Percentiles rank a stretch among this genome's conserved stretches.
phyloP scores from a whole-genome alignment of 2,113 vertebrate genomes.

The Balaeniceps rex region DNA sequence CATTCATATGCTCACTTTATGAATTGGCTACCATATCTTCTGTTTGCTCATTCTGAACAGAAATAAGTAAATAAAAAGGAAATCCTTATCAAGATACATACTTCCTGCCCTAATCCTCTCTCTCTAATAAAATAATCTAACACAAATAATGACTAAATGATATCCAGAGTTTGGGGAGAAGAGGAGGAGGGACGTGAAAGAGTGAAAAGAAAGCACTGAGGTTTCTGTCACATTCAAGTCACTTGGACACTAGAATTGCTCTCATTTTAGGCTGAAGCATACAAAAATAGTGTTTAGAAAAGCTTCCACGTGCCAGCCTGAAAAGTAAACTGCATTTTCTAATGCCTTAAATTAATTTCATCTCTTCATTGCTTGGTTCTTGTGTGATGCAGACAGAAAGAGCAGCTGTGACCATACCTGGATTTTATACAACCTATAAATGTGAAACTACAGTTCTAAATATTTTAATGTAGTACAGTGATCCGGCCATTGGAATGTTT shows the following conservation, averaged over 20 bases:
- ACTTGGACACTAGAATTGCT: background rate
- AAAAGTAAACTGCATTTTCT: background rate
- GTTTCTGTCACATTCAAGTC: background rate
- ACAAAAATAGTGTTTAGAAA: background rate
- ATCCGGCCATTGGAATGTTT: background rate
- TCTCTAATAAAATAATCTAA: background rate
- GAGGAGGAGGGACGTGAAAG: background rate
- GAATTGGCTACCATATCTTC: background rate
- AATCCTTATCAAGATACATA: background rate
- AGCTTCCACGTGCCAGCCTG: background rate
- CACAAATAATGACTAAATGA: background rate
- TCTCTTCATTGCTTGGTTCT: background rate
- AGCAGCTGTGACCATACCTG: background rate
- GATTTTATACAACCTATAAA: background rate
- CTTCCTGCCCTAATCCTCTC: background rate
- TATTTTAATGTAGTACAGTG: background rate
- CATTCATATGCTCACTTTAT: background rate
- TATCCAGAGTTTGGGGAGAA: background rate
- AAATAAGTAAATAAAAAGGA: background rate
- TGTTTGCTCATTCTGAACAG: background rate
- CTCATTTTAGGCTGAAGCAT: background rate
- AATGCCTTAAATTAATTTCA: background rate
- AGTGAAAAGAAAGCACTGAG: background rate
- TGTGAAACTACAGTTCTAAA: background rate
- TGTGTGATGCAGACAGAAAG: background rate